Evolutionary conservation across 2,797 vertebrate species (phyloP), one percentile per base, ranked within the genome.

Genomic region (Sarcoramphus papa): DNA sequence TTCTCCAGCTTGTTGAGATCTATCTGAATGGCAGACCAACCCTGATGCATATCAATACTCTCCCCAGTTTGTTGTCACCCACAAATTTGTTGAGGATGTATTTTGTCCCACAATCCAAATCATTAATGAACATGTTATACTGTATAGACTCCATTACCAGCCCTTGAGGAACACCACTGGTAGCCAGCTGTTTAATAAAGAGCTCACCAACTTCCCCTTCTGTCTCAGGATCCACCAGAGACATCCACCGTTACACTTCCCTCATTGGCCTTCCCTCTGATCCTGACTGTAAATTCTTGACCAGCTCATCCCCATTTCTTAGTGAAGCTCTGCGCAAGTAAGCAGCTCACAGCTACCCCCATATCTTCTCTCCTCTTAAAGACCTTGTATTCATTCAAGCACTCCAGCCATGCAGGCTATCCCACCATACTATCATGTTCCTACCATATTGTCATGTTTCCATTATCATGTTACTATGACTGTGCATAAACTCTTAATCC

Each of bases 21-120:
- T 4, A 30, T n/a, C 9, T 68, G 12, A 70, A 50, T 0, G 0
- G 2, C 5, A 62, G 35, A 56, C 23, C 16, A 62, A 31, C 20
- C 27, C 14, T 45, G n/a, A 53, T 51, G 20, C 9, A 30, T 30
- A 43, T 25, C 20, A 60, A 17, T 20, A 37, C 24, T 24, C 14
- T 12, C 9, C 7, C 2, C 4, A 13, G 24, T 50, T 30, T 68
- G 7, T 37, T 74, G 47, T 23, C 50, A 75, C 22, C 5, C 33
- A 63, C 19, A 45, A 37, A 14, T 40, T 45, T 40, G 3, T 62
- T 62, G 28, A 73, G 31, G 21, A 25, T 73, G 3, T 62, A 37
- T 69, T 91, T 75, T 68, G 28, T 50, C 24, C 30, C 28, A 27
- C 8, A 40, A 16, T 37, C 40, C 23, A 60, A 47, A 60, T 54